Conservation (phyloP, 2,797 vertebrate genomes). For the Gymnodraco acuticeps region DNA sequence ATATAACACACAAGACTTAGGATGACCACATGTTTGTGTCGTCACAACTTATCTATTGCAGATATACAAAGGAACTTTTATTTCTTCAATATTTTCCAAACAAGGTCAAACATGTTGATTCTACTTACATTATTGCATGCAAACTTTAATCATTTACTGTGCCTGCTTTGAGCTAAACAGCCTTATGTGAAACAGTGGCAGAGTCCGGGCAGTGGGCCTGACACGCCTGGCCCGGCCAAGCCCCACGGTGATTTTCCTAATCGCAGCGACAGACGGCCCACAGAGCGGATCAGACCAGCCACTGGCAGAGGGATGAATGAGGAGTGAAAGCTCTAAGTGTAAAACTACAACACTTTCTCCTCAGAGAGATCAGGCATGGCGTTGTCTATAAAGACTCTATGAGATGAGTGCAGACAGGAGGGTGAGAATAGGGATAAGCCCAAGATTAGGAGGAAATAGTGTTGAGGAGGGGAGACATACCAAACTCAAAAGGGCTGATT, state of each 20-base stretch:
- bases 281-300: conserved; percentile 61
- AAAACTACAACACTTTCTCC: conserved; percentile 64
- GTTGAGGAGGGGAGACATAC: conserved; percentile 24
- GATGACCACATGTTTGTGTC: neutral
- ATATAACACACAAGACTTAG: neutral
- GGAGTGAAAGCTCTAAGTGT: conserved; percentile 60
- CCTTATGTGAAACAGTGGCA: conserved; percentile 31
- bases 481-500: conserved; percentile 56
- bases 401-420: conserved; percentile 38
- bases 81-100: neutral
- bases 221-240: conserved; percentile 40
- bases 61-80: neutral
- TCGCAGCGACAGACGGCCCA: conserved; percentile 68
- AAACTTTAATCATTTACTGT: conserved; percentile 23
- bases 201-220: conserved; percentile 31
- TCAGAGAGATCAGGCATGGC: conserved; percentile 40
- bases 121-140: neutral
- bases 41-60: neutral
- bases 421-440: conserved; percentile 50
- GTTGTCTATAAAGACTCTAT: conserved; percentile 36
- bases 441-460: conserved; percentile 43
- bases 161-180: conserved; percentile 33
- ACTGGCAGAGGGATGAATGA: conserved; percentile 43
- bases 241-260: conserved; percentile 65
- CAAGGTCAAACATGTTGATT: neutral